Evolutionary conservation across 2,113 vertebrate species (phyloP).

Genomic region (Neoarius graeffei): DNA sequence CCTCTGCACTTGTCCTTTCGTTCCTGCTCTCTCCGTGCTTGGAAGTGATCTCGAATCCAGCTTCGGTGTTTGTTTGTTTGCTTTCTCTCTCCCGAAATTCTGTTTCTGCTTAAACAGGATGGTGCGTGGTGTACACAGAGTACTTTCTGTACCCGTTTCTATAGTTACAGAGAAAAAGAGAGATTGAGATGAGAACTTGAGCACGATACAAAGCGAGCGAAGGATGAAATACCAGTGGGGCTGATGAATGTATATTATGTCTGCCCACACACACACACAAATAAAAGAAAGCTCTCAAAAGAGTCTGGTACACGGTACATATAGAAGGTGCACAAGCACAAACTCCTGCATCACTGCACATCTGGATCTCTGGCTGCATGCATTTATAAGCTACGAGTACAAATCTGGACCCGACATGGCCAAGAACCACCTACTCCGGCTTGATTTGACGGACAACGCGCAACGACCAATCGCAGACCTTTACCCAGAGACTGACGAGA

Average conservation of each 20-base stretch:
- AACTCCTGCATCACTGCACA: neutral
- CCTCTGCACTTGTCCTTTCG: constrained; percentile 21
- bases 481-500: neutral
- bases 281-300: neutral
- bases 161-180: constrained; percentile 59
- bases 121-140: neutral
- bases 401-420: too few species aligned
- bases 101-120: neutral
- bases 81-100: constrained; percentile 39
- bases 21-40: neutral
- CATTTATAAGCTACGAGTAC: too few species aligned
- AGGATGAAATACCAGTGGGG: neutral
- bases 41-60: neutral
- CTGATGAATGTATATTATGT: neutral
- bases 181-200: neutral
- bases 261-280: neutral
- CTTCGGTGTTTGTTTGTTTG: constrained; percentile 21
- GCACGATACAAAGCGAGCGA: neutral
- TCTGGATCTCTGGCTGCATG: too few species aligned
- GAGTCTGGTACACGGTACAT: neutral
- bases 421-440: neutral
- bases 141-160: constrained; percentile 61
- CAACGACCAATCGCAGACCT: neutral
- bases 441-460: neutral
- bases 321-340: neutral